phyloP scores from a whole-genome alignment of 1,140 invertebrate genomes.

The Neocloeon triangulifer region DNA sequence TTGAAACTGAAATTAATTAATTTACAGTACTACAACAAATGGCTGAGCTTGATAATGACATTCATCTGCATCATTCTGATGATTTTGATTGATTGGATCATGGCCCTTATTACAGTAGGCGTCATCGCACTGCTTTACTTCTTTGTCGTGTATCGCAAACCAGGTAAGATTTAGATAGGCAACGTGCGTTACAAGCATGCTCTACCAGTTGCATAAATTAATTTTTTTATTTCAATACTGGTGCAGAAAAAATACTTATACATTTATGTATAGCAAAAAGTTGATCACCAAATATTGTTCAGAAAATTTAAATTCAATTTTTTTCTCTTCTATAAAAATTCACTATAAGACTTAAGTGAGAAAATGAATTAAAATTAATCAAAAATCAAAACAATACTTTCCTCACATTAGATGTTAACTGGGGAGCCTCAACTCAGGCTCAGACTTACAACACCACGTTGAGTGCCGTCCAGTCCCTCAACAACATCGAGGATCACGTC shows the following conservation, averaged over 20 bases:
- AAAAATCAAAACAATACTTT: no score
- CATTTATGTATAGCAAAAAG: no score
- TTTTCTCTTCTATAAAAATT: no score
- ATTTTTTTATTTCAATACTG: no score
- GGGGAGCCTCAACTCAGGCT: conserved; percentile 92
- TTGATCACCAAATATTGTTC: no score
- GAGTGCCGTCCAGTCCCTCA: conserved; percentile 54
- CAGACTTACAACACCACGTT: conserved; percentile 85
- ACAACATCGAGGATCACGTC: conserved; percentile 74
- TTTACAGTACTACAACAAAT: conserved; percentile 92
- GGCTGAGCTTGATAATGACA: conserved; percentile 76
- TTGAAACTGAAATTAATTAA: no score
- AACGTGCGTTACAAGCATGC: no score
- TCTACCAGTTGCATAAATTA: no score
- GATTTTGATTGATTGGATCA: conserved; percentile 82
- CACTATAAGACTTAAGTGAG: conserved; percentile 9
- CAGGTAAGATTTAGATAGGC: no score
- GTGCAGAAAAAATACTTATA: no score
- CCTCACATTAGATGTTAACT: conserved; percentile 94
- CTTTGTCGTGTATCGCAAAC: conserved; percentile 75
- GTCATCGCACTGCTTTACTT: conserved; percentile 72
- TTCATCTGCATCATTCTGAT: conserved; percentile 78
- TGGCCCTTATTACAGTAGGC: conserved; percentile 72
- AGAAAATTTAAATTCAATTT: no score
- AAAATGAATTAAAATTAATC: no score